Conservation (phyloP, 2,797 vertebrate species). For the Tangara arthus region DNA sequence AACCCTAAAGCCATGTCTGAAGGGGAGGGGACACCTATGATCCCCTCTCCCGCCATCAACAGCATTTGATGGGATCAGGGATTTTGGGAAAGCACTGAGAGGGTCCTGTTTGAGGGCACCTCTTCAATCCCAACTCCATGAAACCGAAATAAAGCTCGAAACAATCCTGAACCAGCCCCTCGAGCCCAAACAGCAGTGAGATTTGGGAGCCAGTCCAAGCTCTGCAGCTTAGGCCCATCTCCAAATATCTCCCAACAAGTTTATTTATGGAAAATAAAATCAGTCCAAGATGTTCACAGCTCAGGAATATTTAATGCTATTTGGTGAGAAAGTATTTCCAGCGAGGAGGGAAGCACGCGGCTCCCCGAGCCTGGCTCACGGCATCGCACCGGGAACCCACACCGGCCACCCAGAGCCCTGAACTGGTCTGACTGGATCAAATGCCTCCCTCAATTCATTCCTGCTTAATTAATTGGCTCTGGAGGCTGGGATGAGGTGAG, state of each 20-base stretch:
- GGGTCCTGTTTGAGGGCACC: neutral
- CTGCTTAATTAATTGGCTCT: neutral
- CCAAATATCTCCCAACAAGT: constrained; percentile 65
- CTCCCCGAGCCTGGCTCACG: neutral
- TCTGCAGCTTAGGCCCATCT: constrained; percentile 60
- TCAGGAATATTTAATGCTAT: constrained; percentile 61
- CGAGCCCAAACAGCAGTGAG: constrained; percentile 50
- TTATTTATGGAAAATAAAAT: constrained; percentile 69
- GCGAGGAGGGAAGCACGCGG: neutral
- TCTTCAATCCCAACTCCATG: neutral
- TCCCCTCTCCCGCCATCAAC: rapidly evolving
- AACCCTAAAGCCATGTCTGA: rapidly evolving
- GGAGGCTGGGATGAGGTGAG: neutral
- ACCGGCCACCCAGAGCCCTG: neutral
- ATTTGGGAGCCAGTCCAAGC: constrained; percentile 49
- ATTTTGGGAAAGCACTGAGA: neutral
- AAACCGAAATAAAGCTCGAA: neutral
- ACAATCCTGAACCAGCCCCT: constrained; percentile 40
- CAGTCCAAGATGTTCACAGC: constrained; percentile 59
- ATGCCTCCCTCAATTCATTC: neutral
- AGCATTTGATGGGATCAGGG: neutral
- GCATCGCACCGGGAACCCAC: neutral
- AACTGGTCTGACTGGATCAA: neutral
- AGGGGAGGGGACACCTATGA: neutral
- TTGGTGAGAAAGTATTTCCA: constrained; percentile 56